phyloP scores from a whole-genome alignment of 2,888 invertebrate genomes.

The Yponomeuta plumbellus region DNA sequence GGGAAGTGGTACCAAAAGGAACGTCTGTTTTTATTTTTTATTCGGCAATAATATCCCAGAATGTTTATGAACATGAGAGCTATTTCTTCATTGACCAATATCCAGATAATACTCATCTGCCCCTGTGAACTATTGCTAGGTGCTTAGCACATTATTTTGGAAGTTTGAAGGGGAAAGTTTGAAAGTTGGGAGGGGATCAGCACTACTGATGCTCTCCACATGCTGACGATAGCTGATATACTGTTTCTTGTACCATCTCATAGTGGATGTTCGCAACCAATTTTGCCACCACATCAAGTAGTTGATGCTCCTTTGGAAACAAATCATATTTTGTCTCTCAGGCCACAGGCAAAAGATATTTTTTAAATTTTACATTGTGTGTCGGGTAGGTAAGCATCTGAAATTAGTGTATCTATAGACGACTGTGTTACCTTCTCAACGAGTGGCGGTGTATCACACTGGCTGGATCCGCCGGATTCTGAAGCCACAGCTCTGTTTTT shows the following conservation, averaged over 20 bases:
- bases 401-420: too few relatives aligned
- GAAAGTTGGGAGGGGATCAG: too few relatives aligned
- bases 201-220: too few relatives aligned
- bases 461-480: constrained; percentile 69
- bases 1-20: background rate
- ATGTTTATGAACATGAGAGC: too few relatives aligned
- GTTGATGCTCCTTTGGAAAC: too few relatives aligned
- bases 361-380: too few relatives aligned
- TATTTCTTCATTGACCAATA: background rate
- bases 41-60: too few relatives aligned
- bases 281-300: background rate
- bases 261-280: background rate
- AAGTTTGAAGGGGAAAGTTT: too few relatives aligned
- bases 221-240: background rate
- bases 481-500: constrained; percentile 60
- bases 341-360: background rate
- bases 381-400: too few relatives aligned
- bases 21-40: background rate
- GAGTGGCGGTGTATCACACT: constrained; percentile 67
- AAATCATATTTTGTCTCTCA: background rate
- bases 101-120: too few relatives aligned
- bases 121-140: too few relatives aligned
- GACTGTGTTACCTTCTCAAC: constrained; percentile 53
- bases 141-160: too few relatives aligned
- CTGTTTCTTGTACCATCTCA: background rate